These are phyloP conservation scores for Halcyon smyrnensis DNA, from an alignment of 2,797 vertebrate genomes.

Conservation along the genomic window DNA sequence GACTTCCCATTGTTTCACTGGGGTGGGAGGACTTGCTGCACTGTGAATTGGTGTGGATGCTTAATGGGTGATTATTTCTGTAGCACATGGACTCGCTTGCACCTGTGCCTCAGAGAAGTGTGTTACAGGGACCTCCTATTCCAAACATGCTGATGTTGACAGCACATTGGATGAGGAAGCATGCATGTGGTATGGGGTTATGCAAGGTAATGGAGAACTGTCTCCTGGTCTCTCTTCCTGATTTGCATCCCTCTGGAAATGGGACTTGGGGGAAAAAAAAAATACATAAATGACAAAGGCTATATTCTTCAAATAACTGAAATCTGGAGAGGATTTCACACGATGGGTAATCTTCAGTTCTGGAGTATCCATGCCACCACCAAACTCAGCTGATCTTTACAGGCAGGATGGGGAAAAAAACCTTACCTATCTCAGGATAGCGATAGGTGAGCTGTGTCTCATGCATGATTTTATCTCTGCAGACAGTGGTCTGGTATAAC, in stretches of 20 bases:
- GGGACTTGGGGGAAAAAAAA: accelerated
- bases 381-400: not conserved
- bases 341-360: accelerated
- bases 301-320: not conserved
- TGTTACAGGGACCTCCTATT: not conserved
- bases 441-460: not conserved
- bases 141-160: accelerated
- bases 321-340: not conserved
- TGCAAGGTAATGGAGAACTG: not conserved
- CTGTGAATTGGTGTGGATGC: too few species aligned
- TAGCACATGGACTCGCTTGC: accelerated
- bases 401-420: not conserved
- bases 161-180: not conserved
- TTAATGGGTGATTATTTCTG: not conserved
- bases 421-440: not conserved
- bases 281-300: not conserved
- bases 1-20: not conserved
- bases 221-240: not conserved
- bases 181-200: accelerated
- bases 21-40: not conserved
- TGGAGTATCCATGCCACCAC: accelerated
- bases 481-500: not conserved
- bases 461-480: not conserved
- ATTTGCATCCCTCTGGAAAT: not conserved
- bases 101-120: accelerated